Percentiles rank a stretch among this genome's conserved stretches.
Conservation (phyloP, 2,797 vertebrate species). For the Echiichthys vipera region DNA sequence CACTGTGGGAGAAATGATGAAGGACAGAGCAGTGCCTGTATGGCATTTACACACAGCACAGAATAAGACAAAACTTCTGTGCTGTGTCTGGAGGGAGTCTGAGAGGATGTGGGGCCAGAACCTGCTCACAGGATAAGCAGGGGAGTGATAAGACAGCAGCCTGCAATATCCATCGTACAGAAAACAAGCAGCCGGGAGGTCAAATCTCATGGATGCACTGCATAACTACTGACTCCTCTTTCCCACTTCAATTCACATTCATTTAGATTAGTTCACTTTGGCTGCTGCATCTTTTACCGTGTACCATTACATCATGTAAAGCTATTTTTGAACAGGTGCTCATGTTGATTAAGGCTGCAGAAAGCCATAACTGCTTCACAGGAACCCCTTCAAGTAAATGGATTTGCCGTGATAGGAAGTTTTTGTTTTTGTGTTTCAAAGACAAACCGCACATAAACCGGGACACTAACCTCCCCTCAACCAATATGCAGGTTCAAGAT, state of each 20-base stretch:
- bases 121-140: conserved; percentile 43
- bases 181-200: no score
- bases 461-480: neutral
- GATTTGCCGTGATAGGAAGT: neutral
- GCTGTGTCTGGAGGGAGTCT: conserved; percentile 30
- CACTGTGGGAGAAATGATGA: conserved; percentile 64
- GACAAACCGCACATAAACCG: neutral
- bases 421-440: neutral
- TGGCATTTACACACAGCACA: conserved; percentile 45
- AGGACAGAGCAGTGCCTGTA: conserved; percentile 51
- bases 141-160: conserved; percentile 42
- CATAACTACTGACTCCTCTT: neutral
- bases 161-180: conserved; percentile 21
- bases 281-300: neutral
- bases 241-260: no score
- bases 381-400: neutral
- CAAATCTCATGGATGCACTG: neutral
- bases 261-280: neutral
- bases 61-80: conserved; percentile 33
- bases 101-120: conserved; percentile 45
- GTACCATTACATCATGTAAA: no score
- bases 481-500: conserved; percentile 3
- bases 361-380: neutral
- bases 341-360: neutral
- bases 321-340: neutral